Percentiles rank a stretch among this genome's conserved stretches.
Conservation (phyloP, 2,888 invertebrate genomes). For the Arrhopalites spinosus region DNA sequence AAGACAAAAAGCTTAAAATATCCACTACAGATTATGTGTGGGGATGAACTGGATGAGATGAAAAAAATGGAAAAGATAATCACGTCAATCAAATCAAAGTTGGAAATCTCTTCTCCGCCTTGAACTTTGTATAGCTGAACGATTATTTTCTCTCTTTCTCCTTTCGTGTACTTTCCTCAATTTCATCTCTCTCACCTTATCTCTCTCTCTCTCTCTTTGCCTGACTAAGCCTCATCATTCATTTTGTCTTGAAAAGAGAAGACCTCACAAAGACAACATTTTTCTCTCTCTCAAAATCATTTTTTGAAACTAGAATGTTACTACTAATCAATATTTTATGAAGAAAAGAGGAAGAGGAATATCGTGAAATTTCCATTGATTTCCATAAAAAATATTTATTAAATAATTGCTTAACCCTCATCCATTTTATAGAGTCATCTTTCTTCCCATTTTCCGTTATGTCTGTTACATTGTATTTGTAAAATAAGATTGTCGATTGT, state of each 20-base stretch:
- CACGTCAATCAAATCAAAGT: conserved; percentile 19
- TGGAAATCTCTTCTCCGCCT: background rate
- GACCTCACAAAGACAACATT: conserved; percentile 16
- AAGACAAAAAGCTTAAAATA: background rate
- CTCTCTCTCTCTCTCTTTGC: conserved; percentile 3
- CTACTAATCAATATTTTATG: no score
- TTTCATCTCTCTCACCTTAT: conserved; percentile 1
- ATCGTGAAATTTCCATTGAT: no score
- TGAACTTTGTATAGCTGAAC: background rate
- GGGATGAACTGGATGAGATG: background rate
- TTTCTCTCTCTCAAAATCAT: background rate
- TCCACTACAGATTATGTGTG: background rate
- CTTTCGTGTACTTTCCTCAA: background rate
- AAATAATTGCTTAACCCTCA: no score
- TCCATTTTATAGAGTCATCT: no score
- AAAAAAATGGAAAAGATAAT: conserved; percentile 6
- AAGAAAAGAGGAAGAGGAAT: no score
- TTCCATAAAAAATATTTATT: no score
- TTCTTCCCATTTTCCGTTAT: no score
- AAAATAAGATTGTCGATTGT: no score
- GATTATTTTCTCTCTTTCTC: background rate
- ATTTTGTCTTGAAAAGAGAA: background rate
- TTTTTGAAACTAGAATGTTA: no score
- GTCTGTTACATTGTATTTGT: no score
- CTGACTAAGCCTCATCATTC: conserved; percentile 19